A percentile compares a stretch with the other conserved stretches of the same genome.
Conservation (phyloP, 2,113 vertebrate genomes). For the Sturnira hondurensis region DNA sequence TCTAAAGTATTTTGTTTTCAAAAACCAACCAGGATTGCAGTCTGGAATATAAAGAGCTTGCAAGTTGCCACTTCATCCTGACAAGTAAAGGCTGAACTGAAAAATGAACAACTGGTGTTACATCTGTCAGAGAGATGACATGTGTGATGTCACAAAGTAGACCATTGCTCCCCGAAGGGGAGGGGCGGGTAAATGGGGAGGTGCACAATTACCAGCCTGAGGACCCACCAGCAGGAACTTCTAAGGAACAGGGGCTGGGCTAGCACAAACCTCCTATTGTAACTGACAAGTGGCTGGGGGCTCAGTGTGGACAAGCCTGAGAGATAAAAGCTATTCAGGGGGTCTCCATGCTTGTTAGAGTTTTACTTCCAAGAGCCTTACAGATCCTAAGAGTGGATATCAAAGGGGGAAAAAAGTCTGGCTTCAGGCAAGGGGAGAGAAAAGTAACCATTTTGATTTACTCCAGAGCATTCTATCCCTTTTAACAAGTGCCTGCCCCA, state of each 20-base stretch:
- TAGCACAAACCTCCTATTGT: background rate
- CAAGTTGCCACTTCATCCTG: background rate
- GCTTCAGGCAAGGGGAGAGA: background rate
- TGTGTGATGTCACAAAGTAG: background rate
- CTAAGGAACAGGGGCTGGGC: background rate
- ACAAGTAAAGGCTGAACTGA: background rate
- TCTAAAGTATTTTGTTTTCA: background rate
- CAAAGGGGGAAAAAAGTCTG: background rate
- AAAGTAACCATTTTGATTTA: background rate
- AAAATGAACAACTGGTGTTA: background rate
- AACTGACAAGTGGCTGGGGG: background rate
- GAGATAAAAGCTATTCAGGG: background rate
- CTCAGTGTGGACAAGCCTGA: background rate
- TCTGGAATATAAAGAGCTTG: background rate
- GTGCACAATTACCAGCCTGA: background rate
- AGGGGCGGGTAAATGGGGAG: background rate
- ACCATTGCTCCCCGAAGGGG: background rate
- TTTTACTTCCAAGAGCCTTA: background rate
- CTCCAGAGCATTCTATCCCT: background rate
- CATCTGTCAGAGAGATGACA: background rate
- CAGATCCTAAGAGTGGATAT: background rate
- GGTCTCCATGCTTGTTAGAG: background rate
- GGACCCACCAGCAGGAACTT: background rate
- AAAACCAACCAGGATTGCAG: background rate
- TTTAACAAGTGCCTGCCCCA: background rate